Evolutionary conservation across 1,140 invertebrate genomes (phyloP), one percentile per base, ranked within the genome.

Genomic region (Habropoda laboriosa): DNA sequence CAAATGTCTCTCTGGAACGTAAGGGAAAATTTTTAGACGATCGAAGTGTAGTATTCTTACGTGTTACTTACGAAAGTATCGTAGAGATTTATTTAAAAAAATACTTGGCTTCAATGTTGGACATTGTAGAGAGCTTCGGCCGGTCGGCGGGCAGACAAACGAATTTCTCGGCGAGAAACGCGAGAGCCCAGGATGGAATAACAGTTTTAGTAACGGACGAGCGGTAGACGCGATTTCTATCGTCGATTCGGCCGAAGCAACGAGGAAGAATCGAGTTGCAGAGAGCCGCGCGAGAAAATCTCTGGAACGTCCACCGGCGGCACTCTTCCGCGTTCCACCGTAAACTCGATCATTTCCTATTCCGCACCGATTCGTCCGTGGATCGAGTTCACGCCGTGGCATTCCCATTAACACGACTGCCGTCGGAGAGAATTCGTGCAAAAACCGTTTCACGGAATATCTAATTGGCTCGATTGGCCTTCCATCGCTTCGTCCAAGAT

Each of bases 241-340:
- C 27, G 45, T 35, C 61, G 63, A 53, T 49, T 61, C 45, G 68
- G 68, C 45, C 66, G n/a, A 32, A 32, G 38, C 42, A 51, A 80
- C 32, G 27, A 77, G 55, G 47, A 75, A 51, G 58, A 53, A 57
- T 79, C 74, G 32, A 24, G 27, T 76, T 51, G 55, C 55, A 68
- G 27, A 30, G 24, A n/a, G 18, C n/a, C n/a, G n/a, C n/a, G 51
- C 51, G 67, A 68, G 49, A 64, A 79, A 58, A 63, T 67, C 49
- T 70, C 8, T 60, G 58, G 60, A 49, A 61, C 18, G 61, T 79
- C 45, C 21, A 57, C 47, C 21, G 38, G 32, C 0, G 18, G n/a
- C 3, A 42, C 47, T 49, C 71, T 83, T 83, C 67, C 72, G 72
- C 72, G 47, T 83, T 85, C 67, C 81, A 67, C 10, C 13, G 51